Conservation (phyloP, 1,140 invertebrate genomes). For the Brachionus koreanus region DNA sequence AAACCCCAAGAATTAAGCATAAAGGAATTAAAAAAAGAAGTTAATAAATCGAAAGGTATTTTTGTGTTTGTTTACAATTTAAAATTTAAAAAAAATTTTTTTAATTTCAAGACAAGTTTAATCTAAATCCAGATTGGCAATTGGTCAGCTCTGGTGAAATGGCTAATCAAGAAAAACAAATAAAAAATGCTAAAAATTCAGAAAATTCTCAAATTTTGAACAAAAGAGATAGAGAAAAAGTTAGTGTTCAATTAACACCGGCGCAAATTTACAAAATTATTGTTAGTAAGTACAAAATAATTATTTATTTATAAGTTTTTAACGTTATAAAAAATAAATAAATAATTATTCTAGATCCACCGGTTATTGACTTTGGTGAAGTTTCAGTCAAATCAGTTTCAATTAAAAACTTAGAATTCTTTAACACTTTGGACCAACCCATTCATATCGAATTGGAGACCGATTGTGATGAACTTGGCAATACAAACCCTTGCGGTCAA, state of each 20-base stretch:
- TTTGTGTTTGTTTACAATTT: not conserved
- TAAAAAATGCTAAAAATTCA: slow-evolving; percentile 46
- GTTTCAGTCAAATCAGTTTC: slow-evolving; percentile 54
- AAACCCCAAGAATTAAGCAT: not conserved
- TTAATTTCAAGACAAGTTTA: slow-evolving; percentile 3
- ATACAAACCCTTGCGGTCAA: slow-evolving; percentile 57
- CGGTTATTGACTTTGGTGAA: slow-evolving; percentile 55
- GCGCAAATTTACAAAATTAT: slow-evolving; percentile 55
- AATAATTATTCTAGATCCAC: slow-evolving; percentile 50
- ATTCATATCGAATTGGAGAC: slow-evolving; percentile 53
- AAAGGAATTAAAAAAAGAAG: slow-evolving; percentile 15
- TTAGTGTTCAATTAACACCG: slow-evolving; percentile 53
- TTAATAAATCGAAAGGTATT: not conserved
- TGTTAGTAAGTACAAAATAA: slow-evolving; percentile 49
- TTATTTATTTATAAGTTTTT: too few species aligned
- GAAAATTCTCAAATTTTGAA: slow-evolving; percentile 55
- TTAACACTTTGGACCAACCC: slow-evolving; percentile 55
- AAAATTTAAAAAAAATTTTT: not conserved
- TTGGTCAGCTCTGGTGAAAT: slow-evolving; percentile 21
- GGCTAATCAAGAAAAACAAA: slow-evolving; percentile 25
- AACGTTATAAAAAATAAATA: not conserved
- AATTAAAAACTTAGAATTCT: slow-evolving; percentile 53
- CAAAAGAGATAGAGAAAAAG: slow-evolving; percentile 51
- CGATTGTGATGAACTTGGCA: slow-evolving; percentile 56
- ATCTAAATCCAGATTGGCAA: slow-evolving; percentile 42